Evolutionary conservation across 2,113 vertebrate species (phyloP).

Genomic region (Chlamydotis undulata): DNA sequence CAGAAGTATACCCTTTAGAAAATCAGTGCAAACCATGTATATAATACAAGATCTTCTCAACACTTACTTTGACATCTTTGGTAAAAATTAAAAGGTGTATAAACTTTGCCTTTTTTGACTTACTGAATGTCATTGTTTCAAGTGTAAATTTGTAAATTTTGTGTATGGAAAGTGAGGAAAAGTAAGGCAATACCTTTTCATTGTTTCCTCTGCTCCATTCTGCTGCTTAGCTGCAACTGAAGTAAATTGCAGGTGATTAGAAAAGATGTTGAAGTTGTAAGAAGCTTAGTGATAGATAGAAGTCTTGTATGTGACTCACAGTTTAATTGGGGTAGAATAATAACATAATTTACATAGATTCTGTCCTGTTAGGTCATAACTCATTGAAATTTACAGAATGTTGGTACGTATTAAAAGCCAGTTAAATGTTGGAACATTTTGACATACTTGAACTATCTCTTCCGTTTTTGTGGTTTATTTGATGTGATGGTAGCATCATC

Average conservation of each 20-base stretch:
- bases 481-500: background rate
- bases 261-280: background rate
- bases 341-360: slow-evolving; percentile 6
- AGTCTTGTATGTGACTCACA: background rate
- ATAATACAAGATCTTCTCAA: background rate
- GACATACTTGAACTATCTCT: background rate
- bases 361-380: background rate
- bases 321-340: slow-evolving; percentile 16
- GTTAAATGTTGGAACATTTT: background rate
- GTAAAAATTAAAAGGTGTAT: background rate
- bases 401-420: background rate
- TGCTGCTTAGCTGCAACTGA: background rate
- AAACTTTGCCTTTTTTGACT: background rate
- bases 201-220: background rate
- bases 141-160: background rate
- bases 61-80: background rate
- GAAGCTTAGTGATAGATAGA: background rate
- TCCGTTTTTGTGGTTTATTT: background rate
- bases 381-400: background rate
- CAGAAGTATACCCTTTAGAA: background rate
- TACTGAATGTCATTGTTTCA: background rate
- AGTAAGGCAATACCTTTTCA: background rate
- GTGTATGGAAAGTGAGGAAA: background rate
- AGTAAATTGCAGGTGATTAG: slow-evolving; percentile 23
- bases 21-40: background rate